Base-by-base conservation (phyloP, 2,888 invertebrate genomes). In the Euzophera pinguis region DNA sequence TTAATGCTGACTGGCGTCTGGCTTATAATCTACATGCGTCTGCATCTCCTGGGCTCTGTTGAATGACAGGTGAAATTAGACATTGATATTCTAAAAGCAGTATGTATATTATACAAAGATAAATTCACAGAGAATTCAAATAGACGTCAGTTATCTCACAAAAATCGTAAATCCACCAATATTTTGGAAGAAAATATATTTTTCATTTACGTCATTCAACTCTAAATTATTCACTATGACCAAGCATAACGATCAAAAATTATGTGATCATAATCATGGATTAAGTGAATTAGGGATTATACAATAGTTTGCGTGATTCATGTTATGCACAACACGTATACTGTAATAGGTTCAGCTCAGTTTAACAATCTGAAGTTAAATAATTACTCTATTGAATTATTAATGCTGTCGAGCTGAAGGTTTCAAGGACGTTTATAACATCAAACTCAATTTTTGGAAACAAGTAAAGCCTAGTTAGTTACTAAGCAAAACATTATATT, bases 181-280 rank as follows among this genome's bases (percentile, higher is more conserved):
- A n/a, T n/a, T n/a, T n/a, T n/a, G n/a, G n/a, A n/a, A n/a, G n/a
- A n/a, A n/a, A n/a, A n/a, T n/a, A n/a, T n/a, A n/a, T n/a, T n/a
- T n/a, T n/a, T n/a, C n/a, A n/a, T n/a, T n/a, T n/a, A n/a, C 22
- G 22, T 22, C 22, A 3, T 3, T 22, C 22, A 22, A 22, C 22
- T 22, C 5, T 22, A 3, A 22, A 3, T 22, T 22, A 22, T 22
- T 22, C 22, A 22, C 22, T 22, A 3, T 5, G 22, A 22, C n/a
- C 13, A 12, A 29, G n/a, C n/a, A n/a, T n/a, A n/a, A 12, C 35
- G 34, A 42, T 50, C 22, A 17, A 50, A 48, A 50, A 50, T 50
- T 16, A 50, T 39, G 29, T 16, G 32, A 50, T 50, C 39, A 13
- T n/a, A n/a, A 27, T n/a, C 9, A 6, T 39, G 32, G 16, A 50